Base-by-base conservation (phyloP, 1,140 invertebrate species). In the Oryctes rhinoceros region DNA sequence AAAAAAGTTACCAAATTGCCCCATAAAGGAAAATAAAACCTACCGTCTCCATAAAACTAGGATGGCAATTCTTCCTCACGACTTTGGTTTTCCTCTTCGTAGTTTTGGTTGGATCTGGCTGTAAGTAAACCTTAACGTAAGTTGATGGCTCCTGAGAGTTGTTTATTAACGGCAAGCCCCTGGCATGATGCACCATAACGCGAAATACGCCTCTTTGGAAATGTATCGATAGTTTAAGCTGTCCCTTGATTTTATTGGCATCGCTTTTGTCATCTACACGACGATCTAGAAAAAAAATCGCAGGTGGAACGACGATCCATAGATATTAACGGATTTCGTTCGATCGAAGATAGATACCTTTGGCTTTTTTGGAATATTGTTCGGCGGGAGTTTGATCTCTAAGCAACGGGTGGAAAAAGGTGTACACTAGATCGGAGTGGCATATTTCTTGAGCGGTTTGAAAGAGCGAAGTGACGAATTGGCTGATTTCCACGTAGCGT, bases 31-130 rank as follows among this genome's bases (percentile, higher is more conserved):
- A 78, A 76, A 76, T 44, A 76, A 39, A 10, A 76, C 3, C 90
- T 88, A 97, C 95, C 94, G 97, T 97, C 92, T 99, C 97, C 96
- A 99, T 99, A 88, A 97, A 99, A 35, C 96, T 97, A 7, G 97
- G 97, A 90, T 98, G 96, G 86, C 95, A 96, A 86, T 95, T 97
- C 84, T 94, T 94, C 83, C 94, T 94, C 1, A 98, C 92, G 24
- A 98, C 95, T 89, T 97, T 97, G 0, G 98, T 99, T 88, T 99
- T 99, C 13, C 96, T 90, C 89, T 99, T 99, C 37, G 98, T 98
- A 80, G 91, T 92, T 89, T 98, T 98, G 80, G 91, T 94, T 85
- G 90, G 94, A 89, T 95, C 97, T 85, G 92, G 95, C 83, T 96
- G 92, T 78, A 99, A 90, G 87, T 99, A 99, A 11, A 96, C 94